A percentile compares a stretch with the other conserved stretches of the same genome.
Conservation (phyloP, 2,797 vertebrate species). For the Arrhamphus sclerolepis region DNA sequence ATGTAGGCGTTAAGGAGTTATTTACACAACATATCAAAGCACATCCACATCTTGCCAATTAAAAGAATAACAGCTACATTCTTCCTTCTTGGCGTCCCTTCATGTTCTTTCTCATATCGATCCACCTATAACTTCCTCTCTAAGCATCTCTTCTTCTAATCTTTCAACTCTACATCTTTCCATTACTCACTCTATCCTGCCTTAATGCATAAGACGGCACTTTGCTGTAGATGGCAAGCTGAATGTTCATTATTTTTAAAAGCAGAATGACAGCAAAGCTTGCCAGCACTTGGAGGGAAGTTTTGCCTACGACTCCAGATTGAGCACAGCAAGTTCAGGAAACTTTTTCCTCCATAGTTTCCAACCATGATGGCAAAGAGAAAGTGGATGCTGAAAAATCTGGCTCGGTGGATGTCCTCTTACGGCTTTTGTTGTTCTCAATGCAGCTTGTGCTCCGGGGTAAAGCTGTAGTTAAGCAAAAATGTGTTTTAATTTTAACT, state of each 20-base stretch:
- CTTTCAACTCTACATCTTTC: not conserved
- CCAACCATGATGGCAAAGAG: slow-evolving; percentile 13
- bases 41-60: slow-evolving; percentile 1
- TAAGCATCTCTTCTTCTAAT: not conserved
- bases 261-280: slow-evolving; percentile 45
- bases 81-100: not conserved
- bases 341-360: slow-evolving; percentile 15
- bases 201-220: slow-evolving; percentile 22
- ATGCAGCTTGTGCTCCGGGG: slow-evolving; percentile 17
- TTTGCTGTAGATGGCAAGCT: slow-evolving; percentile 15
- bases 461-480: slow-evolving; percentile 52
- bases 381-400: slow-evolving; percentile 36
- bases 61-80: not conserved
- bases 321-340: slow-evolving; percentile 37
- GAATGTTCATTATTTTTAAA: slow-evolving; percentile 57
- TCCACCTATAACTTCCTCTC: slow-evolving; percentile 14
- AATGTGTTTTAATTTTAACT: slow-evolving; percentile 23
- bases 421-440: slow-evolving; percentile 29
- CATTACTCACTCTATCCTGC: slow-evolving; percentile 12
- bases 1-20: no score
- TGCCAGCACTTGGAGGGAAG: slow-evolving; percentile 46
- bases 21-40: no score
- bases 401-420: slow-evolving; percentile 29
- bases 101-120: not conserved
- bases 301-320: slow-evolving; percentile 50